Evolutionary conservation across 1,140 invertebrate genomes (phyloP).

Genomic region (Drosophila setifemur): DNA sequence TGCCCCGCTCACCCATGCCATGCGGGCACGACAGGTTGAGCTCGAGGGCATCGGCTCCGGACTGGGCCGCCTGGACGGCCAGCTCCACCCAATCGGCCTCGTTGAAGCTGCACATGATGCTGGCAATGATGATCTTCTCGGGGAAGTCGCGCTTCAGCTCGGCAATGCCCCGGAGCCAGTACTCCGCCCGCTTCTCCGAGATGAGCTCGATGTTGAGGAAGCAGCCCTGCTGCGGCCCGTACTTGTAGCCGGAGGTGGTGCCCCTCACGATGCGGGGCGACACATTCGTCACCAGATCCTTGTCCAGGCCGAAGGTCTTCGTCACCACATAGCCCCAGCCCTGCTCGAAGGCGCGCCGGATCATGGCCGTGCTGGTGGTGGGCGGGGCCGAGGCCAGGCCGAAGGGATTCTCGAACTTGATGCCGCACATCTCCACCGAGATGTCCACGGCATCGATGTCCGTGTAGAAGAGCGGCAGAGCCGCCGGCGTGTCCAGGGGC

Average conservation of each 20-base stretch:
- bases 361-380: conserved; percentile 97
- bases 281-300: conserved; percentile 98
- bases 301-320: conserved; percentile 97
- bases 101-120: conserved; percentile 97
- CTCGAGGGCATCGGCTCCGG: conserved; percentile 97
- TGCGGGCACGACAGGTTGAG: conserved; percentile 98
- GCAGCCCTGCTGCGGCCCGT: conserved; percentile 95
- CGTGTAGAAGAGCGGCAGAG: conserved; percentile 95
- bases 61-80: conserved; percentile 89
- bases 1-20: conserved; percentile 98
- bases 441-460: conserved; percentile 97
- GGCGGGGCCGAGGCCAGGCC: conserved; percentile 98
- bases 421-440: conserved; percentile 92
- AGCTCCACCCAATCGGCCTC: conserved; percentile 94
- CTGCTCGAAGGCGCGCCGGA: conserved; percentile 95
- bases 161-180: conserved; percentile 94
- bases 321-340: conserved; percentile 98
- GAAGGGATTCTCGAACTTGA: conserved; percentile 98
- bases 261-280: conserved; percentile 98
- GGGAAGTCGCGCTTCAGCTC: conserved; percentile 97
- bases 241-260: conserved; percentile 94
- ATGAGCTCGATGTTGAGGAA: conserved; percentile 99
- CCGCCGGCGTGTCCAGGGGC: conserved; percentile 86
- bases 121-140: conserved; percentile 95
- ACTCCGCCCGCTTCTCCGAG: conserved; percentile 96